These are phyloP conservation scores for Sogatella furcifera DNA, from an alignment of 1,140 invertebrate genomes.

Conservation along the genomic window DNA sequence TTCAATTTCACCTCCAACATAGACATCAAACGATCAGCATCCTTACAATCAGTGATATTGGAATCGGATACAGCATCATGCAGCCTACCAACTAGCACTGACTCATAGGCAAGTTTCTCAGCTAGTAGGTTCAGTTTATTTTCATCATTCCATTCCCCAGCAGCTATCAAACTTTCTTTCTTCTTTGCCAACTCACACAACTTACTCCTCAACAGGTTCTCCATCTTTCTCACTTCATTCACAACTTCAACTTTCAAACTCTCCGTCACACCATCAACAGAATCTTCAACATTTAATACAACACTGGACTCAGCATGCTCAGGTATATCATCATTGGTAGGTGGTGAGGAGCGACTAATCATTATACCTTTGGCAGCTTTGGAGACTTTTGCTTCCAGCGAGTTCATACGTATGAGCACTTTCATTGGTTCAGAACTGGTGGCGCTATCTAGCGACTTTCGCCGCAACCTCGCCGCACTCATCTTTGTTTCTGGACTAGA, in stretches of 20 bases:
- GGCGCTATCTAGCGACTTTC: slow-evolving; percentile 64
- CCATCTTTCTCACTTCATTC: slow-evolving; percentile 22
- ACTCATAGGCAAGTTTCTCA: slow-evolving; percentile 65
- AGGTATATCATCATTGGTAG: slow-evolving; percentile 1
- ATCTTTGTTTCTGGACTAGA: slow-evolving; percentile 32
- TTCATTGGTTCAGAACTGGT: slow-evolving; percentile 67
- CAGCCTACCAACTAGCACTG: slow-evolving; percentile 49
- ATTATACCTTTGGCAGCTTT: slow-evolving; percentile 33
- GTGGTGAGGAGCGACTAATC: slow-evolving; percentile 10
- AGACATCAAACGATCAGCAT: slow-evolving; percentile 30
- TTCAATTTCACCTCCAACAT: slow-evolving; percentile 17
- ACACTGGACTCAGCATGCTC: not conserved
- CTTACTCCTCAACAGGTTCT: slow-evolving; percentile 46
- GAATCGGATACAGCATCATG: slow-evolving; percentile 38
- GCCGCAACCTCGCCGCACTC: slow-evolving; percentile 31
- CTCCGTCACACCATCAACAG: slow-evolving; percentile 8
- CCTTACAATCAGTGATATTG: slow-evolving; percentile 24
- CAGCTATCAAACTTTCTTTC: slow-evolving; percentile 44
- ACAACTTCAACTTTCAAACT: slow-evolving; percentile 8
- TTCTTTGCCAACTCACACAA: slow-evolving; percentile 50
- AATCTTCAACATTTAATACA: slow-evolving; percentile 3
- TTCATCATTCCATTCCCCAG: slow-evolving; percentile 49
- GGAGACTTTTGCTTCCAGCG: slow-evolving; percentile 58
- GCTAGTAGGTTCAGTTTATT: slow-evolving; percentile 56
- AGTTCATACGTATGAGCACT: slow-evolving; percentile 57